Evolutionary conservation across 2,888 invertebrate genomes (phyloP).

Genomic region (Diploptera punctata): DNA sequence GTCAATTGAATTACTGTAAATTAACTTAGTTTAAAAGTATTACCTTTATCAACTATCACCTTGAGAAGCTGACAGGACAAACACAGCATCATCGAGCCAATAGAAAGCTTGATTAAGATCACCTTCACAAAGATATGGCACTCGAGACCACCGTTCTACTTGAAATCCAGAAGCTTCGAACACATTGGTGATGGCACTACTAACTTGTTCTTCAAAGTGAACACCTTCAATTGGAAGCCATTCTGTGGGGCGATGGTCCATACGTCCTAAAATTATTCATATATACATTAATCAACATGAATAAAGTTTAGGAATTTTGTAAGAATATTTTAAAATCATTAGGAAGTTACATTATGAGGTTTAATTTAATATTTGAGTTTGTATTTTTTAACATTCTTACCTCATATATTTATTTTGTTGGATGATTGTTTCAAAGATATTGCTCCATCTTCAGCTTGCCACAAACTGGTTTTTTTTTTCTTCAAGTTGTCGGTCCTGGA

Average conservation of each 20-base stretch:
- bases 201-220: slow-evolving; percentile 81
- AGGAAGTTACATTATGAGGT: too few species aligned
- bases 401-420: too few species aligned
- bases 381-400: too few species aligned
- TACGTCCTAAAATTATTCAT: slow-evolving; percentile 59
- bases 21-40: background rate
- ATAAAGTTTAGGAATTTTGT: too few species aligned
- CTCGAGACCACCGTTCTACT: slow-evolving; percentile 83
- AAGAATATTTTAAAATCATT: too few species aligned
- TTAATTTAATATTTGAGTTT: too few species aligned
- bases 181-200: slow-evolving; percentile 69
- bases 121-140: slow-evolving; percentile 97
- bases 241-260: slow-evolving; percentile 75
- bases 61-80: slow-evolving; percentile 68
- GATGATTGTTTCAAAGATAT: too few species aligned
- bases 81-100: slow-evolving; percentile 90
- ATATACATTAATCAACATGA: too few species aligned
- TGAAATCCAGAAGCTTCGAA: slow-evolving; percentile 73
- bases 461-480: too few species aligned
- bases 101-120: slow-evolving; percentile 91
- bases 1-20: background rate
- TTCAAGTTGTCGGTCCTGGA: too few species aligned
- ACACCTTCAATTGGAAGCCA: slow-evolving; percentile 69
- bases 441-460: too few species aligned
- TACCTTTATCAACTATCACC: slow-evolving; percentile 14